Base-by-base conservation (phyloP, 1,140 invertebrate species). In the Anastrepha obliqua region DNA sequence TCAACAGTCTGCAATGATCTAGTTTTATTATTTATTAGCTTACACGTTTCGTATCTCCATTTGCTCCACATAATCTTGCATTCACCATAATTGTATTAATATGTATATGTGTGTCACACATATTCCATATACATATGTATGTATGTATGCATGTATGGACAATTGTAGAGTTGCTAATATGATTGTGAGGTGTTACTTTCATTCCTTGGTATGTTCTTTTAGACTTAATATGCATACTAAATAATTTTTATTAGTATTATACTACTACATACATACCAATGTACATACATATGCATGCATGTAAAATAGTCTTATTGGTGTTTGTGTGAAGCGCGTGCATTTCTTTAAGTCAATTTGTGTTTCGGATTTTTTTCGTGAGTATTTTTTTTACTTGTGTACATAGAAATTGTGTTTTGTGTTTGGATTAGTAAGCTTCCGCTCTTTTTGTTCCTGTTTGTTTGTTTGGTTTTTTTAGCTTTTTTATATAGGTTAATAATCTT, bases 21-120 rank as follows among this genome's bases (percentile, higher is more conserved):
- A 81, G 17, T 55, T 81, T 81, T 81, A 81, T 81, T 81, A 81
- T 81, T 81, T 81, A 81, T 81, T 81, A 51, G 47, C 74, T 55
- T 3, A 8, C 20, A 55, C 74, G 47, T 81, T 81, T 81, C n/a
- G 74, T 42, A n/a, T n/a, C 29, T 81, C 55, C 74, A 55, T 81
- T 81, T 81, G 74, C 47, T 55, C 74, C 47, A 81, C 17, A 81
- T 81, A 11, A 15, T 81, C 74, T 55, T 55, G 51, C 15, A 81
- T 81, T 81, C 39, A 44, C 6, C 51, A 55, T 55, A 55, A 8
- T 8, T 55, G 51, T 47, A 74, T 47, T 67, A 67, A 39, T 67
- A 20, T 29, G 64, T 29, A 20, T 42, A 15, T 3, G 29, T 67
- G 64, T 42, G 20, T 13, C 60, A 29, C 20, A 65, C 9, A 42